A percentile compares a stretch with the other conserved stretches of the same genome.
Evolutionary conservation across 2,113 vertebrate genomes (phyloP).

Genomic region (Alectura lathami): DNA sequence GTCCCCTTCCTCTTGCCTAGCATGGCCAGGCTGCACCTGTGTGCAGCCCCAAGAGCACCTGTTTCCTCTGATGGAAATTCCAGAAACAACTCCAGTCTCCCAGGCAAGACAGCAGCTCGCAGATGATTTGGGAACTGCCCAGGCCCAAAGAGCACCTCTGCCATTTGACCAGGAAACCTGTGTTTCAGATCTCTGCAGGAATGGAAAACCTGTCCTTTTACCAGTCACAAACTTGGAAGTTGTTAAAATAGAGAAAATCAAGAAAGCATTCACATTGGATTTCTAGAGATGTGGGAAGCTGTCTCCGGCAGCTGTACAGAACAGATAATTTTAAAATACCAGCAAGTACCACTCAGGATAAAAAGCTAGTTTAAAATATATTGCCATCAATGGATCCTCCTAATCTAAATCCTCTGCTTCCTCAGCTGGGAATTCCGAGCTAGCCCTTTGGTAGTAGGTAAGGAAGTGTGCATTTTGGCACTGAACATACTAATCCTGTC

Average conservation of each 20-base stretch:
- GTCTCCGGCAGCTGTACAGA: background rate
- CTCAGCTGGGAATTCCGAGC: background rate
- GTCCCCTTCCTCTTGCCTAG: background rate
- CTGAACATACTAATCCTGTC: background rate
- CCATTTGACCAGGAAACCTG: slow-evolving; percentile 23
- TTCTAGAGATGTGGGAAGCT: background rate
- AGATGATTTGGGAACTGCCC: background rate
- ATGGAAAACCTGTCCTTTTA: background rate
- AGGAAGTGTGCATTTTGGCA: background rate
- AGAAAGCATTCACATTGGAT: background rate
- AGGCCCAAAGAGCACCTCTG: background rate
- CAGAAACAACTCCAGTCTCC: background rate
- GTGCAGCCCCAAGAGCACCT: background rate
- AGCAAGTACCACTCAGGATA: background rate
- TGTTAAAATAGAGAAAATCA: background rate
- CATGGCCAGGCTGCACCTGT: rapidly evolving
- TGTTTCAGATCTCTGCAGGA: slow-evolving; percentile 10
- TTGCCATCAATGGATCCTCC: background rate
- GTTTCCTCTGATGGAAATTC: background rate
- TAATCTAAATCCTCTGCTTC: background rate
- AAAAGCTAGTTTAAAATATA: background rate
- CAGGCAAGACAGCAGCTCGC: background rate
- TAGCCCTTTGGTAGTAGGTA: background rate
- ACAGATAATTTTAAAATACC: background rate
- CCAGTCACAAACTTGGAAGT: background rate